Base-by-base conservation (phyloP, 2,113 vertebrate species). In the Pithys albifrons region DNA sequence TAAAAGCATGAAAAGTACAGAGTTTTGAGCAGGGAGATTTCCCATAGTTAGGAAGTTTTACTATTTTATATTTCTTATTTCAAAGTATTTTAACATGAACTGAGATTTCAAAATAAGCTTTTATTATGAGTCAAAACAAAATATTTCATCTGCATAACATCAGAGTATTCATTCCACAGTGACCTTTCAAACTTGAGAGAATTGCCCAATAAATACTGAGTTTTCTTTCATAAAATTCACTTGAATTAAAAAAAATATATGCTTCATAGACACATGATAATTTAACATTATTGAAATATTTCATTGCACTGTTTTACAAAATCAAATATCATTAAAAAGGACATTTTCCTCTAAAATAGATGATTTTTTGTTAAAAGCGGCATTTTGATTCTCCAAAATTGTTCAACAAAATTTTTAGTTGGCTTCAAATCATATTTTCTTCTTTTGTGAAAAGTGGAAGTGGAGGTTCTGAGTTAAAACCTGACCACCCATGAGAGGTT, bases 401-500 rank as follows among this genome's bases (percentile, higher is more conserved):
- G 20, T 89, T 86, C 45, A 62, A 61, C 4, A 28, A 67, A 67
- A 92, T 14, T 69, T 81, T 19, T 41, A 45, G 4, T 31, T 49
- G 43, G 28, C 20, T 75, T 65, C 49, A 87, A 84, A 76, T 33
- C 2, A 4, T n/a, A 5, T 65, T 86, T 81, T 81, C 48, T 78
- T 9, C 37, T 74, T 66, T 41, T 54, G 76, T 86, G 52, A 86
- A 71, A 67, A 73, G 29, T 86, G 85, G 92, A 96, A 96, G 33
- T 67, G 1, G 3, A 77, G 61, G 79, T 8, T 13, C 67, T 67
- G 57, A 17, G 19, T 90, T 43, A 91, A 93, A 92, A 58, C 48
- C 83, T 95, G 96, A 95, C 93, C 95, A 97, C 96, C 94, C 81
- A 39, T 65, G 91, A 91, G 79, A 87, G 45, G n/a, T 70, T 92